Conservation (phyloP, 2,113 vertebrate genomes). For the Macheiramphus alcinus region DNA sequence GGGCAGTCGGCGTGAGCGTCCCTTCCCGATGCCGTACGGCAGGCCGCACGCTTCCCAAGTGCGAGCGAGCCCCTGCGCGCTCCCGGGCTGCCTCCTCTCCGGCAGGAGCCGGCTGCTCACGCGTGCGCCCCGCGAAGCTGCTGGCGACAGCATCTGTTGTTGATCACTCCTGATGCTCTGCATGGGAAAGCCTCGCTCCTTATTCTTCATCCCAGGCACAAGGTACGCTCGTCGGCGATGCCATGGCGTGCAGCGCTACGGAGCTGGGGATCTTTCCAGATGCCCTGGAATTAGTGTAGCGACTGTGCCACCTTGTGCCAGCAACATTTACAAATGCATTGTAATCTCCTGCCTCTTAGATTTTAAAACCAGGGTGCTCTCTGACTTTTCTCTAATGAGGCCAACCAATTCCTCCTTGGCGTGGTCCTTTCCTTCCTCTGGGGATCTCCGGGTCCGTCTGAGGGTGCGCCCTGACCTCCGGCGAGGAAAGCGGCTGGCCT, state of each 20-base stretch:
- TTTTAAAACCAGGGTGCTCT: neutral
- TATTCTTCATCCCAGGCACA: neutral
- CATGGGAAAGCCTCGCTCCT: neutral
- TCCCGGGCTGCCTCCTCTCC: neutral
- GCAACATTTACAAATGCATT: neutral
- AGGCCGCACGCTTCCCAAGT: accelerated
- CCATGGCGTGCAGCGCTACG: accelerated
- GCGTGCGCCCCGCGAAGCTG: neutral
- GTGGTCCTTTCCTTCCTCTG: neutral
- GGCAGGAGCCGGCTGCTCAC: neutral
- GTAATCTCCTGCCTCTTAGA: neutral
- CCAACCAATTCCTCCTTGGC: neutral
- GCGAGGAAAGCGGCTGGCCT: neutral
- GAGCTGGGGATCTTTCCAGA: neutral
- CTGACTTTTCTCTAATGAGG: neutral
- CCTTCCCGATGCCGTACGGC: accelerated
- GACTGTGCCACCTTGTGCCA: constrained; percentile 60
- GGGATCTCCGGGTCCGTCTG: neutral
- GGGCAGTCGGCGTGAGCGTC: neutral
- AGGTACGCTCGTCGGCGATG: accelerated
- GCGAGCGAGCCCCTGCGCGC: accelerated
- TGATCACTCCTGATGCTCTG: accelerated
- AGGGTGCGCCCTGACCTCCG: accelerated
- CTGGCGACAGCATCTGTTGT: neutral
- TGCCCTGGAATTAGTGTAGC: neutral